Base-by-base conservation (phyloP, 2,113 vertebrate genomes). In the Tyrannus savana region DNA sequence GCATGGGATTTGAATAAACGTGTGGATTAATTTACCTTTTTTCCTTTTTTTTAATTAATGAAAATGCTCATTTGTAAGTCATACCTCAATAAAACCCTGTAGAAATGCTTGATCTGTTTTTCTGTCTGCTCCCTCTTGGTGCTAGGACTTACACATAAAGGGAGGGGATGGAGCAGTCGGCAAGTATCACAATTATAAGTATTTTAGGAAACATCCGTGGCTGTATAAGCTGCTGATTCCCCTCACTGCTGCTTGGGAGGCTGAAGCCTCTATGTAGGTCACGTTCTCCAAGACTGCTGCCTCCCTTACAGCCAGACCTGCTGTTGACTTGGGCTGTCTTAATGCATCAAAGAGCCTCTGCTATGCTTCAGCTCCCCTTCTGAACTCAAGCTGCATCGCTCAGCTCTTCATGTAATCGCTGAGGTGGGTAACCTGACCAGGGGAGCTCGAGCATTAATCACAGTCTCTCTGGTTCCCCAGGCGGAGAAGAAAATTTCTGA, bases 221-320 rank as follows among this genome's bases (percentile, higher is more conserved):
- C 91, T 84, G 50, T 74, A 12, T 94, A 95, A 88, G 69, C 95
- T 9, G 11, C 58, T 72, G 94, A 89, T 95, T 92, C 77, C 62
- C 72, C 79, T 93, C 55, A 56, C 49, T 93, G 89, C 84, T 90
- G 93, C 87, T 83, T 85, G 83, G 89, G 85, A 93, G 89, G 63
- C 89, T 94, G 91, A 84, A 93, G 89, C 83, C 81, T 81, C 53
- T 92, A 95, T 98, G 82, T 97, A 97, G 97, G 96, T 96, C 95
- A 96, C 37, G 6, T 96, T 97, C 86, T 82, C 33, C 68, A 91
- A 95, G 94, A 62, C 92, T 87, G 85, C 95, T 84, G 78, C 81
- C 49, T 96, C 76, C 67, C 66, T 95, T 90, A 66, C 83, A 90
- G 66, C 62, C 90, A 96, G 95, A 91, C 90, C 93, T 92, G 90